phyloP scores from a whole-genome alignment of 2,888 invertebrate species.

The Ecdyonurus torrentis region DNA sequence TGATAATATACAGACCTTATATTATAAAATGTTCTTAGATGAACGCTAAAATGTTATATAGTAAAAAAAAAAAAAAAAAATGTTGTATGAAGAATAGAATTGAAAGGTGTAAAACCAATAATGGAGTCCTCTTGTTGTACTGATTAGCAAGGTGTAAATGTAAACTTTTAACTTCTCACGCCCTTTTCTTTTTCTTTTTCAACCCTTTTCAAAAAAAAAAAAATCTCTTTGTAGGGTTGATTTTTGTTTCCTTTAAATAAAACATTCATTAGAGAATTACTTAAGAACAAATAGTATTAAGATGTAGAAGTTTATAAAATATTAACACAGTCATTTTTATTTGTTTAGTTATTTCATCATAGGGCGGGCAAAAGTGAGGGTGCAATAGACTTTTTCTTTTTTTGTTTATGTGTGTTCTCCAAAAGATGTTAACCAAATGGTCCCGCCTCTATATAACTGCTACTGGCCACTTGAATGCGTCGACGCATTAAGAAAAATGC shows the following conservation, averaged over 20 bases:
- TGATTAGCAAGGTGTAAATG: constrained; percentile 10
- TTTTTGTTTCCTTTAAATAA: too few relatives aligned
- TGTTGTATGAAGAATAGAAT: neutral
- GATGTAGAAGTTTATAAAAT: too few relatives aligned
- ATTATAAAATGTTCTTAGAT: neutral
- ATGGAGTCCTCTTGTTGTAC: constrained; percentile 10
- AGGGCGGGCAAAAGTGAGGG: neutral
- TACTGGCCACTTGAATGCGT: neutral
- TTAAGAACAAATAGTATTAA: too few relatives aligned
- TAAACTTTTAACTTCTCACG: neutral
- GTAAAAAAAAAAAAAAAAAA: neutral
- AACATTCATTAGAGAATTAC: too few relatives aligned
- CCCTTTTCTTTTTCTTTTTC: neutral
- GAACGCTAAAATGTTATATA: constrained; percentile 7
- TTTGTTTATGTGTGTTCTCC: too few relatives aligned
- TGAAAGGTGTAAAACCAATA: constrained; percentile 10
- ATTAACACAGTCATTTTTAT: neutral
- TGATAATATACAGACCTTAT: too few relatives aligned
- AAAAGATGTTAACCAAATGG: neutral
- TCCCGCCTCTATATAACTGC: neutral
- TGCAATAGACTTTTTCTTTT: neutral
- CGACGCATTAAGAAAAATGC: neutral
- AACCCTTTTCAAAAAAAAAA: too few relatives aligned
- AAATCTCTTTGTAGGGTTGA: neutral
- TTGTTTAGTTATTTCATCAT: neutral